Conservation (phyloP, 2,113 vertebrate genomes). For the Anas platyrhynchos region DNA sequence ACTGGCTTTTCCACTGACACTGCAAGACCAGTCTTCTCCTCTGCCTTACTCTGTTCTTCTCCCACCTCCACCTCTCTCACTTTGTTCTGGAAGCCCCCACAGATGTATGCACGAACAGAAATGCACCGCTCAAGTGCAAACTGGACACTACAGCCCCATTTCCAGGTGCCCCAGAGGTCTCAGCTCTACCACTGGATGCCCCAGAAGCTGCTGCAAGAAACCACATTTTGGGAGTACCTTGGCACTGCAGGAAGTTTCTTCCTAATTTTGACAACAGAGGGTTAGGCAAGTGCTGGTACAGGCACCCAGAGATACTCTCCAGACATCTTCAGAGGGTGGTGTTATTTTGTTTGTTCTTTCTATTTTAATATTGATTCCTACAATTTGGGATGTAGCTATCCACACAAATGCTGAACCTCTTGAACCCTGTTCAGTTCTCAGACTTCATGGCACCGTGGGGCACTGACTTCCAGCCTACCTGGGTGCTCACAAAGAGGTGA, state of each 20-base stretch:
- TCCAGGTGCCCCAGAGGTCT: background rate
- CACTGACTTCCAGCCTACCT: background rate
- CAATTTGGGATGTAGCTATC: background rate
- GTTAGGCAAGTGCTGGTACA: accelerated
- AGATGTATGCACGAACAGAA: background rate
- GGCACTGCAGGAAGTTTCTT: background rate
- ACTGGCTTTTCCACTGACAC: background rate
- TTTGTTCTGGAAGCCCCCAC: background rate
- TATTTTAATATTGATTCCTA: background rate
- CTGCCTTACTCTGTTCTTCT: background rate
- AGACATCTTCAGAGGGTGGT: background rate
- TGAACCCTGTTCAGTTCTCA: background rate
- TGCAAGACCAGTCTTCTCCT: background rate
- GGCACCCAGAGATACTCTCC: background rate
- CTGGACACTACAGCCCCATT: background rate
- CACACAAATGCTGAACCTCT: background rate
- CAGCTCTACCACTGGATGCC: background rate
- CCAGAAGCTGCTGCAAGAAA: background rate
- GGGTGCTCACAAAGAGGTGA: background rate
- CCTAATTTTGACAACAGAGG: accelerated
- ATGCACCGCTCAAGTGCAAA: background rate
- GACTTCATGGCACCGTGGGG: accelerated
- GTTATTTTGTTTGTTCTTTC: background rate
- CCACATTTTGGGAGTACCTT: background rate
- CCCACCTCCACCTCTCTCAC: background rate